A percentile compares a stretch with the other conserved stretches of the same genome.
Conservation (phyloP, 2,113 vertebrate species). For the Himantopus leucocephalus region DNA sequence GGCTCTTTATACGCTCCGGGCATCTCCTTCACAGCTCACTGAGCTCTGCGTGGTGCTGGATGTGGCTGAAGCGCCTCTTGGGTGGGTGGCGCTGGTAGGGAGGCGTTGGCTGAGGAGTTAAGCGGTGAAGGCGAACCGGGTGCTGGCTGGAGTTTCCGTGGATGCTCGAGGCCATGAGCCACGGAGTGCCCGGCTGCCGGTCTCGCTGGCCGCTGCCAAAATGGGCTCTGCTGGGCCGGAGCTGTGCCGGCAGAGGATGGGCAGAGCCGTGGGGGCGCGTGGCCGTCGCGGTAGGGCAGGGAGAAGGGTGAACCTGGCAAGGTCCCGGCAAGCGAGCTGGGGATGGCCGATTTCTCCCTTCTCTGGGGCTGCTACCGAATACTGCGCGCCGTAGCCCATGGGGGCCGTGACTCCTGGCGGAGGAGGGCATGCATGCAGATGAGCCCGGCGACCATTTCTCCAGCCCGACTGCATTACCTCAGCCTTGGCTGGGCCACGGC, state of each 20-base stretch:
- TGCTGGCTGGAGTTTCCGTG: no score
- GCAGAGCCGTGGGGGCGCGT: background rate
- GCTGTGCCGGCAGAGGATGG: background rate
- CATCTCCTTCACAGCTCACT: background rate
- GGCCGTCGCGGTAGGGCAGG: accelerated
- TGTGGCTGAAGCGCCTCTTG: accelerated
- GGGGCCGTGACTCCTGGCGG: background rate
- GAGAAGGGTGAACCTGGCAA: background rate
- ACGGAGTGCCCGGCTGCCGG: accelerated
- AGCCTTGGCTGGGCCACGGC: background rate
- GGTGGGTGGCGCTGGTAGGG: no score
- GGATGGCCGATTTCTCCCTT: background rate
- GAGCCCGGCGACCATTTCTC: background rate
- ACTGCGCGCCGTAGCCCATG: accelerated
- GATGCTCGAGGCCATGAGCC: background rate
- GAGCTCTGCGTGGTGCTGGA: background rate
- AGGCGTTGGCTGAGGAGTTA: background rate
- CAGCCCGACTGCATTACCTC: background rate
- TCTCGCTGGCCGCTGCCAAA: background rate
- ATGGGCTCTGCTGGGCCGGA: accelerated
- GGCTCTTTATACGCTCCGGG: accelerated
- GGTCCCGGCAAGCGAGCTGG: accelerated
- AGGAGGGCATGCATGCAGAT: accelerated
- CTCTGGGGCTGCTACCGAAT: background rate
- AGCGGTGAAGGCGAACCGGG: background rate